phyloP scores from a whole-genome alignment of 1,140 invertebrate genomes.

The Centruroides vittatus region DNA sequence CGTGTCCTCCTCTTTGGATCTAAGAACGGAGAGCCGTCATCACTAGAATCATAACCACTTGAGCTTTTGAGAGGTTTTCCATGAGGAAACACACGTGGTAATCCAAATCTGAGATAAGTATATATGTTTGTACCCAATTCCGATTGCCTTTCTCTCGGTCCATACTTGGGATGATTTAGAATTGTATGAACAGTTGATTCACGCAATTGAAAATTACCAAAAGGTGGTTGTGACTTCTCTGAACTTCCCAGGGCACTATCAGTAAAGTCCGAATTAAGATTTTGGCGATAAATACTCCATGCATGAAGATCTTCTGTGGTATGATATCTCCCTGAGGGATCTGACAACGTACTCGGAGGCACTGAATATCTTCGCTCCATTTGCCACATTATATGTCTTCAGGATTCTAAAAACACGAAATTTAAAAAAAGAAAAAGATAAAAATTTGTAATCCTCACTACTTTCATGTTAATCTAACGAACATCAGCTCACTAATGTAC shows the following conservation, averaged over 20 bases:
- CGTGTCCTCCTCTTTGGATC: constrained; percentile 29
- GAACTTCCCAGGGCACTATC: constrained; percentile 79
- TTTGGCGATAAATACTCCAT: constrained; percentile 92
- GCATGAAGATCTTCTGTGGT: constrained; percentile 79
- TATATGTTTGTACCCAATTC: constrained; percentile 73
- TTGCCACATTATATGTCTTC: too few relatives aligned
- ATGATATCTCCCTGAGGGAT: constrained; percentile 11
- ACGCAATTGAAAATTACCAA: constrained; percentile 74
- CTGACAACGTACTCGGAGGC: constrained; percentile 30
- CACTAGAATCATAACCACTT: constrained; percentile 72
- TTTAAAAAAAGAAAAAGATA: too few relatives aligned
- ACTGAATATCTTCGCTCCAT: constrained; percentile 63
- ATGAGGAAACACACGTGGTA: constrained; percentile 76
- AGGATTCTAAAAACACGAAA: too few relatives aligned
- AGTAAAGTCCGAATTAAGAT: constrained; percentile 86
- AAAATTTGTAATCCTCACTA: too few relatives aligned
- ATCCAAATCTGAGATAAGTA: constrained; percentile 81
- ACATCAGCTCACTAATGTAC: too few relatives aligned
- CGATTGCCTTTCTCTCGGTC: constrained; percentile 42
- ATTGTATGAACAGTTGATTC: constrained; percentile 89
- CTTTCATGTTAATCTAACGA: too few relatives aligned
- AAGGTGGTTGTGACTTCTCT: constrained; percentile 14
- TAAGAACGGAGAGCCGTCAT: constrained; percentile 33
- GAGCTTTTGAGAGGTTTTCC: constrained; percentile 48
- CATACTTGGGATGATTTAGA: constrained; percentile 54